A percentile compares a stretch with the other conserved stretches of the same genome.
phyloP scores from a whole-genome alignment of 2,888 invertebrate genomes.

The Nematopogon swammerdamellus region DNA sequence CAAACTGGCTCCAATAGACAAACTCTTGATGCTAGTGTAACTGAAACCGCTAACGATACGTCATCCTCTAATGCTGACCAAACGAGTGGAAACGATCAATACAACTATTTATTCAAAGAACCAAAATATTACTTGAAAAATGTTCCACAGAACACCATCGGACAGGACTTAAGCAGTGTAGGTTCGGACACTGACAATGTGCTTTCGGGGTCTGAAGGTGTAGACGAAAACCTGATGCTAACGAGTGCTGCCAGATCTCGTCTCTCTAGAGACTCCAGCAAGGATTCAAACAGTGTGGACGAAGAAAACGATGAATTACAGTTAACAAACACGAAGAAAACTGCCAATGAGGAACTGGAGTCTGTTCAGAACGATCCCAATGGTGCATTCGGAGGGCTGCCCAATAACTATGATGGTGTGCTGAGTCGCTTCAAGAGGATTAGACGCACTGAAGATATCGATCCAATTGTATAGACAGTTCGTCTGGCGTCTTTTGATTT shows the following conservation, averaged over 20 bases:
- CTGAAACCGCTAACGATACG: too few species aligned
- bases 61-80: too few species aligned
- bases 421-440: constrained; percentile 37
- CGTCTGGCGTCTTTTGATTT: too few species aligned
- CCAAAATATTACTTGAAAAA: too few species aligned
- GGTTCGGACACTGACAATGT: constrained; percentile 40
- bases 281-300: neutral
- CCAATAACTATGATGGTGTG: constrained; percentile 29
- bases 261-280: neutral
- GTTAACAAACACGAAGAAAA: neutral
- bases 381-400: constrained; percentile 32
- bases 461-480: too few species aligned
- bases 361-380: constrained; percentile 10
- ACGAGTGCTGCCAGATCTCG: constrained; percentile 16
- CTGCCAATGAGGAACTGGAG: neutral
- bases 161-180: constrained; percentile 22
- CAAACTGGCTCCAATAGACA: too few species aligned
- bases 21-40: too few species aligned
- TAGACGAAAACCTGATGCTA: constrained; percentile 40
- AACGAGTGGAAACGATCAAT: too few species aligned
- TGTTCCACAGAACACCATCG: constrained; percentile 16
- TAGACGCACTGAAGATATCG: constrained; percentile 16
- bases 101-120: too few species aligned
- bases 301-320: neutral
- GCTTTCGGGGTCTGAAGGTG: constrained; percentile 34